Evolutionary conservation across 2,888 invertebrate genomes (phyloP).

Genomic region (Synergus gifuensis): DNA sequence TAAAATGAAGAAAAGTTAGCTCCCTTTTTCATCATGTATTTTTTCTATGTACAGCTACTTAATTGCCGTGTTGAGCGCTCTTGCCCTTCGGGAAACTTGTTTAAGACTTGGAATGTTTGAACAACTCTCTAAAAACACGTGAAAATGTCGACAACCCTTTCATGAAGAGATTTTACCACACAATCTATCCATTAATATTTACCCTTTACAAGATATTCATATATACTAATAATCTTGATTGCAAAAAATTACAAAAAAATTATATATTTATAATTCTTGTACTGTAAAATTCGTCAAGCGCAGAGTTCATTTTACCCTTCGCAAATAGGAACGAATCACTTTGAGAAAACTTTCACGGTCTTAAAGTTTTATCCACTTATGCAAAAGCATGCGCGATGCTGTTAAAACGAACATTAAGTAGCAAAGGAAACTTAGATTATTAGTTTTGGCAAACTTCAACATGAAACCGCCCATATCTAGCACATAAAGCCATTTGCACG

Average conservation of each 20-base stretch:
- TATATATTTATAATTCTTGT: not conserved
- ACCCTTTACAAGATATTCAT: not conserved
- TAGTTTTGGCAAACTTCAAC: constrained; percentile 29
- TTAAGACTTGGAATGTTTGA: constrained; percentile 8
- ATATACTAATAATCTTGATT: not conserved
- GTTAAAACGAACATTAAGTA: constrained; percentile 31
- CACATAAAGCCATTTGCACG: constrained; percentile 32
- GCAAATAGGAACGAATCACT: not conserved
- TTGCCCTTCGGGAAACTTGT: constrained; percentile 40
- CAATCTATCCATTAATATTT: constrained; percentile 13
- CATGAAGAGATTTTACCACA: constrained; percentile 26
- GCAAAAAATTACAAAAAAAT: not conserved
- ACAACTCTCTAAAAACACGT: constrained; percentile 25
- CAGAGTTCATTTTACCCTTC: not conserved
- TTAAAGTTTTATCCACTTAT: constrained; percentile 13
- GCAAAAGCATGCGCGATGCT: constrained; percentile 18
- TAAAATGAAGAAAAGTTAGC: not conserved
- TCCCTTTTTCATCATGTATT: not conserved
- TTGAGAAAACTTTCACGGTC: constrained; percentile 15
- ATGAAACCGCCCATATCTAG: constrained; percentile 22
- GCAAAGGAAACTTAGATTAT: constrained; percentile 36
- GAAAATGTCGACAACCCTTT: constrained; percentile 35
- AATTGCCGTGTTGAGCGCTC: constrained; percentile 35
- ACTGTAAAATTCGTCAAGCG: not conserved
- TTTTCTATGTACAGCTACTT: not conserved